Conservation (phyloP, 1,140 invertebrate species). For the Cylas formicarius region DNA sequence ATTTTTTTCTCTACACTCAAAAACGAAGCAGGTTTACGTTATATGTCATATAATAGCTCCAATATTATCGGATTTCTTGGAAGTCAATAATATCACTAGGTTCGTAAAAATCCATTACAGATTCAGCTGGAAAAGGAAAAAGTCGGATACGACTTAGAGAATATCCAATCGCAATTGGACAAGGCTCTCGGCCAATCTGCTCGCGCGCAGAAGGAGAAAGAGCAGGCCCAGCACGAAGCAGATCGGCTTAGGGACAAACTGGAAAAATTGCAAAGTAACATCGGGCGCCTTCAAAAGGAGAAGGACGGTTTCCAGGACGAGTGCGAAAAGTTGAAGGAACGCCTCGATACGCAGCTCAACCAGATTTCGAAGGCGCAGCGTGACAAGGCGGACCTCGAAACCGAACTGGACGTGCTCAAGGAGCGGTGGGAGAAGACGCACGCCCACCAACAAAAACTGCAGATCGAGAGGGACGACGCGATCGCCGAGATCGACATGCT, state of each 20-base stretch:
- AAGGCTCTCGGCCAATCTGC: conserved; percentile 79
- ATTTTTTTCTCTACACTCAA: conserved; percentile 7
- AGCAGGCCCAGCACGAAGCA: conserved; percentile 72
- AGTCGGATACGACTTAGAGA: conserved; percentile 80
- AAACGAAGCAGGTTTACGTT: too few species aligned
- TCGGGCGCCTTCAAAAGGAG: conserved; percentile 74
- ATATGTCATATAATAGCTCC: neutral
- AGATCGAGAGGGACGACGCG: conserved; percentile 81
- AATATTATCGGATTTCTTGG: conserved; percentile 2
- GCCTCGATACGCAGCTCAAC: conserved; percentile 68
- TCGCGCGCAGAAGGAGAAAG: conserved; percentile 81
- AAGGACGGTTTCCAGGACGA: conserved; percentile 74
- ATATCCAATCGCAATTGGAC: conserved; percentile 81
- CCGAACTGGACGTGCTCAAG: conserved; percentile 77
- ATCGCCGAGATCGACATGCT: conserved; percentile 77
- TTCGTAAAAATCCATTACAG: conserved; percentile 44
- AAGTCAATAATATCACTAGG: too few species aligned
- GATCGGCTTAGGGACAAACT: conserved; percentile 82
- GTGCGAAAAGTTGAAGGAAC: conserved; percentile 70
- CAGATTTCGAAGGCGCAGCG: conserved; percentile 76
- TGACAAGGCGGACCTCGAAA: conserved; percentile 73
- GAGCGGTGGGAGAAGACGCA: conserved; percentile 84
- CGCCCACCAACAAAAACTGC: conserved; percentile 61
- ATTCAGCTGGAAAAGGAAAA: conserved; percentile 87
- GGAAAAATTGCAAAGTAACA: conserved; percentile 66